Evolutionary conservation across 2,888 invertebrate genomes (phyloP), one percentile per base, ranked within the genome.

Genomic region (Macaria liturata): DNA sequence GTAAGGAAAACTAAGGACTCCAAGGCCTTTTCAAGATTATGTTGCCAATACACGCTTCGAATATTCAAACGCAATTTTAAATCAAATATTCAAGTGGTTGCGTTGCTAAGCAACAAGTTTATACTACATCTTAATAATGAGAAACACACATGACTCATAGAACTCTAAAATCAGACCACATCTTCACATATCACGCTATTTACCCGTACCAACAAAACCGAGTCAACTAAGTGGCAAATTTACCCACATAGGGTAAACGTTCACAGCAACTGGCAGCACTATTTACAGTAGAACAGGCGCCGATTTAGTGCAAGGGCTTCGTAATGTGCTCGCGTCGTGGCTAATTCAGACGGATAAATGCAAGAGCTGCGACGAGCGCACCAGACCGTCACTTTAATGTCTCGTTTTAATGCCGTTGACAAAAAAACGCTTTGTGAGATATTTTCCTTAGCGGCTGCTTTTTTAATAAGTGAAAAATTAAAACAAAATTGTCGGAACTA

Each of bases 331-430:
- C 74, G 76, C 76, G 72, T 79, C 77, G 77, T 71, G 71, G 75
- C 78, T 79, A 83, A 82, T 82, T 80, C 81, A 77, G 81, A 82
- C 74, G 77, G 76, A 85, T 83, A 82, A 83, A 75, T 71, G 59
- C 60, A 73, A 74, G 65, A 74, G 72, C 72, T 73, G 60, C 71
- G 65, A 70, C 66, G 68, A 75, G 73, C 71, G 72, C 75, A 74
- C 67, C 67, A 69, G 67, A 71, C 72, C 77, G 72, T 72, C 72
- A 56, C 52, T 58, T 61, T 64, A 71, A 72, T 72, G 75, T 76
- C 78, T 74, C 75, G 72, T 73, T 72, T 76, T 77, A 73, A 78
- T 78, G 66, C 54, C 58, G 55, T 61, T 65, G 54, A 58, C 63
- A 61, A 63, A 57, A 50, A 61, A 55, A 59, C 53, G 53, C 55